Percentiles rank a stretch among this genome's conserved stretches.
Evolutionary conservation across 2,888 invertebrate genomes (phyloP).

Genomic region (Cantharis rustica): DNA sequence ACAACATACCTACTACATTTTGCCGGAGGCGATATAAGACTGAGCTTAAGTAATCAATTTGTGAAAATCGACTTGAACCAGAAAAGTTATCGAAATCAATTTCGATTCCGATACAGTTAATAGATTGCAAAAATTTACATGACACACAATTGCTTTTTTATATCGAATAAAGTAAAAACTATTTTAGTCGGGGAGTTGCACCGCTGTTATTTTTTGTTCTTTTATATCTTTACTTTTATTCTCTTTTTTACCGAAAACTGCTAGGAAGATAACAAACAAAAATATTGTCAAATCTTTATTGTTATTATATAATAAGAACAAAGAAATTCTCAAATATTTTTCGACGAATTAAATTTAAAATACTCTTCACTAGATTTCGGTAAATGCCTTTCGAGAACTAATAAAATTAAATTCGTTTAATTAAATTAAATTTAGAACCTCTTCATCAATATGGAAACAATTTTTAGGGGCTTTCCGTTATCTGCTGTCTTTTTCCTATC

Average conservation of each 20-base stretch:
- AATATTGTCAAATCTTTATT: background rate
- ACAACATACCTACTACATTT: background rate
- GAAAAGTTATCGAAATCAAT: too few relatives aligned
- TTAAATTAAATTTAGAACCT: background rate
- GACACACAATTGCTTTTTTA: too few relatives aligned
- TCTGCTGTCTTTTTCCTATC: background rate
- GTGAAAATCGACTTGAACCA: background rate
- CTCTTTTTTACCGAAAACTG: background rate
- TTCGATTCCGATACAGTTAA: too few relatives aligned
- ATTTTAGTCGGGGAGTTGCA: background rate
- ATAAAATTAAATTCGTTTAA: background rate
- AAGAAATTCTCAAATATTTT: background rate
- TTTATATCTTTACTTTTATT: too few relatives aligned
- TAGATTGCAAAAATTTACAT: too few relatives aligned
- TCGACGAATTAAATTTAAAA: background rate
- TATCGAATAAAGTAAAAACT: too few relatives aligned
- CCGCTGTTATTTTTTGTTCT: too few relatives aligned
- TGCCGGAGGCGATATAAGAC: background rate
- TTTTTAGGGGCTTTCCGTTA: background rate
- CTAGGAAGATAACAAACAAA: background rate
- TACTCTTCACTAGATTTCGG: background rate
- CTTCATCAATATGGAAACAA: background rate
- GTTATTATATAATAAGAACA: background rate
- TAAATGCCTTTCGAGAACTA: background rate
- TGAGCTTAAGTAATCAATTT: background rate